Conservation (phyloP, 1,140 invertebrate species). For the Pseudomyrmex cubaensis region DNA sequence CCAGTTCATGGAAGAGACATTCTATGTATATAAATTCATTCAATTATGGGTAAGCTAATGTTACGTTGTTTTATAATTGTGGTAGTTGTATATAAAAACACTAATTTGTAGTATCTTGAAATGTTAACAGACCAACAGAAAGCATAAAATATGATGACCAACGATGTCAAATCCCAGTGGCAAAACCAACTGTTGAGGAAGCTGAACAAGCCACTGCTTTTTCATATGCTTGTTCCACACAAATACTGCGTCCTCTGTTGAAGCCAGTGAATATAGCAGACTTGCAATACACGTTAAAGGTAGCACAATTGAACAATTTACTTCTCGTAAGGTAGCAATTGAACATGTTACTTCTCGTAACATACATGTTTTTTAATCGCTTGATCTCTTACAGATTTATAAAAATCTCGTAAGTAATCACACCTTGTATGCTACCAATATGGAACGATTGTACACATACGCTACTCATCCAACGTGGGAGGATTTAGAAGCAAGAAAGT, state of each 20-base stretch:
- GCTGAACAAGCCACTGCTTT: slow-evolving; percentile 82
- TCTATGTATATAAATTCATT: slow-evolving; percentile 80
- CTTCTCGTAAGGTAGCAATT: slow-evolving; percentile 60
- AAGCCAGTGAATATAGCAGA: slow-evolving; percentile 79
- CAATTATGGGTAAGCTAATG: slow-evolving; percentile 63
- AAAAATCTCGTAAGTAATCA: slow-evolving; percentile 84
- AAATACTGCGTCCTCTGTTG: slow-evolving; percentile 76
- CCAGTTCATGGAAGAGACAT: slow-evolving; percentile 90
- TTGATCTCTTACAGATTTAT: slow-evolving; percentile 75
- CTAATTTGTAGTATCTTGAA: background rate
- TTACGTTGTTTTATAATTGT: too few species aligned
- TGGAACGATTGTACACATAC: slow-evolving; percentile 82
- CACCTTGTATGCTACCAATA: slow-evolving; percentile 83
- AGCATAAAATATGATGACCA: too few species aligned
- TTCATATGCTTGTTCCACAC: slow-evolving; percentile 82
- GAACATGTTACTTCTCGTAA: background rate
- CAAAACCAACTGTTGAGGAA: slow-evolving; percentile 80
- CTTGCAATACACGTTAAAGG: slow-evolving; percentile 80
- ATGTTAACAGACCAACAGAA: slow-evolving; percentile 72
- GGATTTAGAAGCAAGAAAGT: slow-evolving; percentile 79
- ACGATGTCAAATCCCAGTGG: too few species aligned
- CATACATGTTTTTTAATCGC: background rate
- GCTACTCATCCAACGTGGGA: slow-evolving; percentile 83
- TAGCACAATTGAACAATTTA: slow-evolving; percentile 54
- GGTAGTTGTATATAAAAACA: too few species aligned